Evolutionary conservation across 2,113 vertebrate species (phyloP), one percentile per base, ranked within the genome.

Genomic region (Misgurnus anguillicaudatus): DNA sequence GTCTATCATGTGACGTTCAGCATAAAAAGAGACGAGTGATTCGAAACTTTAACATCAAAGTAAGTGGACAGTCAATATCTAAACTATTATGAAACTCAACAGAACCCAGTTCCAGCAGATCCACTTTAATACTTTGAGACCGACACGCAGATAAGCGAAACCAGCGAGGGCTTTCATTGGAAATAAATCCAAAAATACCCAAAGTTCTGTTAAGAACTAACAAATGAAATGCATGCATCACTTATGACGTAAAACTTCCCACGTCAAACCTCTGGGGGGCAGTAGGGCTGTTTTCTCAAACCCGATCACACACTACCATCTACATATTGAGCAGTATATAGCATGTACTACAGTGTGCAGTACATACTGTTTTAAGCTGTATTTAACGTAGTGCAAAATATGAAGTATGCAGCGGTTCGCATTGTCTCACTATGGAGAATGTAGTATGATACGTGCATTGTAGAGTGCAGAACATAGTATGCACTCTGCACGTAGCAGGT

Each of bases 301-400:
- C 24, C 24, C 24, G 68, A 24, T 31, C 24, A 61, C 19, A 72
- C 48, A 41, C 31, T 38, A 71, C 38, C 4, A 31, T 41, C 10
- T 71, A 71, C 4, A 1, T 51, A 45, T 8, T 5, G 9, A 76
- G 45, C 9, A 64, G 60, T 53, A 65, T 53, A 53, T 19, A 64
- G 61, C 16, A 11, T 65, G 31, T 39, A 76, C 14, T 48, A 17
- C 38, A 41, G 41, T 48, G 41, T 31, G 39, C 71, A 62, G 57
- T 74, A 62, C 42, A 38, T 4, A 62, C 17, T 24, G 4, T 62
- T 17, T 4, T 45, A 45, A 16, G 6, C 1, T 0, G n/a, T 72
- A 58, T 21, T 11, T 41, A 19, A 73, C 24, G 72, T 76, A 76
- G 74, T 39, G 74, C 74, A 64, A 62, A 62, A 48, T 64, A 64